phyloP scores from a whole-genome alignment of 1,140 invertebrate genomes.

The Drosophila malerkotliana region DNA sequence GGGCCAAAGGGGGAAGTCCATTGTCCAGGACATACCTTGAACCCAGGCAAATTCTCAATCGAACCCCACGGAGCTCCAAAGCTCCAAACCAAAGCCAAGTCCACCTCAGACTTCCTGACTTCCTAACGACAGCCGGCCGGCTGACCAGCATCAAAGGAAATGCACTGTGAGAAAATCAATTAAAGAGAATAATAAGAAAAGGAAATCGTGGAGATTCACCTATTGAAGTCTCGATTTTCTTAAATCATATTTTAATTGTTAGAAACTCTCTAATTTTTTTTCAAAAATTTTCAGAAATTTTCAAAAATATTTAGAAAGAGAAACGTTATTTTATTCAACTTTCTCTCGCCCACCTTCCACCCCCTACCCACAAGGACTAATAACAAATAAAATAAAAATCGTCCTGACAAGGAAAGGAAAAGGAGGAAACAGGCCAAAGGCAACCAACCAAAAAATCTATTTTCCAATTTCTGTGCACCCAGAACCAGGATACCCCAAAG shows the following conservation, averaged over 20 bases:
- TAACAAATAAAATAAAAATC: constrained; percentile 6
- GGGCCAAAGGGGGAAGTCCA: constrained; percentile 8
- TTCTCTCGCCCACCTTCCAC: background rate
- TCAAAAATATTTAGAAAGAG: background rate
- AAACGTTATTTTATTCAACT: background rate
- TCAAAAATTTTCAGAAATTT: no score
- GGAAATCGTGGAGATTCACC: no score
- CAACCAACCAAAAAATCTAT: constrained; percentile 81
- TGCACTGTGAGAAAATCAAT: constrained; percentile 10
- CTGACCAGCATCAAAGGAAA: constrained; percentile 46
- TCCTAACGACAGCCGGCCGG: constrained; percentile 44
- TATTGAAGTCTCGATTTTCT: no score
- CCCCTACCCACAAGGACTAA: constrained; percentile 5
- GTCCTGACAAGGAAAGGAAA: constrained; percentile 20
- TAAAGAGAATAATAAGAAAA: no score
- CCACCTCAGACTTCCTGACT: constrained; percentile 55
- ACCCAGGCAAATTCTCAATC: constrained; percentile 43
- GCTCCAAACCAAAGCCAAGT: constrained; percentile 9
- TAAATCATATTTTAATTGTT: no score
- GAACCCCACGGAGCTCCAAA: background rate
- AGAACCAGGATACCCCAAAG: constrained; percentile 23
- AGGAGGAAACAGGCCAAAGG: constrained; percentile 63
- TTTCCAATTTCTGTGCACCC: constrained; percentile 78
- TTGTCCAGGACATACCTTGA: constrained; percentile 63
- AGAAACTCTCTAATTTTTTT: no score